Conservation (phyloP, 2,797 vertebrate genomes). For the Pipistrellus pipistrellus region DNA sequence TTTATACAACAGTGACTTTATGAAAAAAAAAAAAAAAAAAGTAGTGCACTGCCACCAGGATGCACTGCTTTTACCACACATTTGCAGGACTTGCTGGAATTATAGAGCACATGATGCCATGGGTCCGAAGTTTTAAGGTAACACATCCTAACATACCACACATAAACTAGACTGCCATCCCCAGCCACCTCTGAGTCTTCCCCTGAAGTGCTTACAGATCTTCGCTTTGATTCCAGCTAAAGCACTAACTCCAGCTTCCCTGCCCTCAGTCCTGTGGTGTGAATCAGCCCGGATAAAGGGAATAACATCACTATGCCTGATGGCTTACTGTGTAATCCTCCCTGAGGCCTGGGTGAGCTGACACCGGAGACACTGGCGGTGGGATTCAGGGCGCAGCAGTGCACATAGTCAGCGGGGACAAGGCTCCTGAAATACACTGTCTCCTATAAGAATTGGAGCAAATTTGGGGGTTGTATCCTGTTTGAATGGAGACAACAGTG, state of each 20-base stretch:
- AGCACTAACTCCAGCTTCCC: neutral
- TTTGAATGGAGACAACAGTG: neutral
- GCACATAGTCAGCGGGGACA: neutral
- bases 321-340: neutral
- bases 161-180: neutral
- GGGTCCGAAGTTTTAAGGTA: neutral
- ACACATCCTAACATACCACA: too few relatives aligned
- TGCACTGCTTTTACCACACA: neutral
- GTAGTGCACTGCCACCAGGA: neutral
- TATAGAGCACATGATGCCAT: neutral
- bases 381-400: neutral
- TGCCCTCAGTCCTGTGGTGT: neutral
- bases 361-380: neutral
- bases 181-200: neutral
- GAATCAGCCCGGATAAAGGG: neutral
- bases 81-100: neutral
- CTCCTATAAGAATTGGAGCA: neutral
- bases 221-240: slow-evolving; percentile 40
- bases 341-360: neutral
- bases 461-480: neutral
- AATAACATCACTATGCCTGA: neutral
- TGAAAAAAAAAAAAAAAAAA: neutral
- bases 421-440: neutral
- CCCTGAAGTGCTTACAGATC: neutral
- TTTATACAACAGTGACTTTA: neutral